These are phyloP conservation scores for Ophioderma brevispina DNA, from an alignment of 35 echinoderm and acorn worm species.

Conservation along the genomic window DNA sequence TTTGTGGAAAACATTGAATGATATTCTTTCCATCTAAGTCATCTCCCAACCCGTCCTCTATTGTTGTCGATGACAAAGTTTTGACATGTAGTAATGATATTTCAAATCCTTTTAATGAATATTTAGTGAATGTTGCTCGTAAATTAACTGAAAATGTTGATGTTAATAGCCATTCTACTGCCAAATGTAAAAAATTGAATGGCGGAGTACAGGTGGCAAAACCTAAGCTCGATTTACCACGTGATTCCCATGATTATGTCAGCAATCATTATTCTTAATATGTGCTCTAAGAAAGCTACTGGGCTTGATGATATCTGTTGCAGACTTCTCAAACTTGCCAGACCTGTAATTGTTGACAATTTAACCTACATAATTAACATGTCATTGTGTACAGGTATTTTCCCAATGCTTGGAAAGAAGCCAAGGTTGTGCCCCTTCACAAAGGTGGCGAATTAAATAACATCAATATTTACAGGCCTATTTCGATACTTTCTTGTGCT, in stretches of 20 bases:
- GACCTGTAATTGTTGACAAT: not conserved
- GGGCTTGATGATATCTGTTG: not conserved
- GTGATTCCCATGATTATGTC: not conserved
- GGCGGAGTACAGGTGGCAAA: not conserved
- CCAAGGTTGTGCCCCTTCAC: not conserved
- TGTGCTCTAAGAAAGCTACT: not conserved
- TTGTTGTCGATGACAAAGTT: not conserved
- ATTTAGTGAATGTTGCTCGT: not conserved
- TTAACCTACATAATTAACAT: not conserved
- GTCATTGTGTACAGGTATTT: not conserved
- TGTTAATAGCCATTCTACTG: not conserved
- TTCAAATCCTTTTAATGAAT: not conserved
- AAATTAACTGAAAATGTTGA: not conserved
- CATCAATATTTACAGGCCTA: not conserved
- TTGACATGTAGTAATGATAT: not conserved
- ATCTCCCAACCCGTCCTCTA: not conserved
- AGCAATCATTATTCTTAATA: not conserved
- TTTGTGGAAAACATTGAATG: not conserved
- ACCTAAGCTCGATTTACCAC: not conserved
- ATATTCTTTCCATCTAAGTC: conserved; percentile 6
- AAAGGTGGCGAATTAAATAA: not conserved
- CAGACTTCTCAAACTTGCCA: not conserved
- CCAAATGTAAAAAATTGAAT: no score
- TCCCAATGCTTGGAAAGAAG: conserved; percentile 1
- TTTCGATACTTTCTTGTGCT: not conserved